Evolutionary conservation across 2,888 invertebrate species (phyloP).

Genomic region (Callosobruchus maculatus): DNA sequence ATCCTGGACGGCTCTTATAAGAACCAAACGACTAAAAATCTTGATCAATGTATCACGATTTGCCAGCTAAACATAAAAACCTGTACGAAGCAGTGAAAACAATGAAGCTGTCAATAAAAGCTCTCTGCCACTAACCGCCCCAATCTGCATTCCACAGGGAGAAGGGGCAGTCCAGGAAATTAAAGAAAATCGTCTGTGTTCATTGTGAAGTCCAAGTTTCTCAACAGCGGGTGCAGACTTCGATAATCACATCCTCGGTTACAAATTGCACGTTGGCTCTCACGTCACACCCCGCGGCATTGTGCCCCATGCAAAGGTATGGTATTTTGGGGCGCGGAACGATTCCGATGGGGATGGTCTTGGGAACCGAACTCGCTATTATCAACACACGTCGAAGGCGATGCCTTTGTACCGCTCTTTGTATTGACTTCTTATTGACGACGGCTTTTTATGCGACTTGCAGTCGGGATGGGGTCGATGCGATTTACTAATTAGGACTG

Average conservation of each 20-base stretch:
- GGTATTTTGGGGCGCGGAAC: slow-evolving; percentile 42
- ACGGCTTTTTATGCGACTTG: slow-evolving; percentile 1
- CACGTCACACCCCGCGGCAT: slow-evolving; percentile 23
- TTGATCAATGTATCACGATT: too few relatives aligned
- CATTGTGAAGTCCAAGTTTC: slow-evolving; percentile 9
- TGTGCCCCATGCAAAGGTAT: slow-evolving; percentile 21
- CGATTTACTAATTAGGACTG: not conserved
- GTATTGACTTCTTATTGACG: slow-evolving; percentile 22
- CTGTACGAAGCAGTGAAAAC: slow-evolving; percentile 41
- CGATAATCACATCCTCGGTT: slow-evolving; percentile 29
- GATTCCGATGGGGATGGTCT: slow-evolving; percentile 18
- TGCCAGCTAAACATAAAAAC: slow-evolving; percentile 24
- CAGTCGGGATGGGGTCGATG: not conserved
- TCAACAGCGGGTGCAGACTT: slow-evolving; percentile 27
- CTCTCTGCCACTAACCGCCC: not conserved
- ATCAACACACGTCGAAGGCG: slow-evolving; percentile 24
- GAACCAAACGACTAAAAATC: too few relatives aligned
- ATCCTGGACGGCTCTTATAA: too few relatives aligned
- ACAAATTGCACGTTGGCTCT: slow-evolving; percentile 28
- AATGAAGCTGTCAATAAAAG: not conserved
- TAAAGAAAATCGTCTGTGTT: not conserved
- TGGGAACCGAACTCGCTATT: slow-evolving; percentile 24
- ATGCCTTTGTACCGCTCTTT: slow-evolving; percentile 14
- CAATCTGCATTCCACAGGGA: not conserved
- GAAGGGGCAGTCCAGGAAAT: not conserved